Percentiles rank a stretch among this genome's conserved stretches.
phyloP scores from a whole-genome alignment of 2,113 vertebrate genomes.

The Neolamprologus longior region DNA sequence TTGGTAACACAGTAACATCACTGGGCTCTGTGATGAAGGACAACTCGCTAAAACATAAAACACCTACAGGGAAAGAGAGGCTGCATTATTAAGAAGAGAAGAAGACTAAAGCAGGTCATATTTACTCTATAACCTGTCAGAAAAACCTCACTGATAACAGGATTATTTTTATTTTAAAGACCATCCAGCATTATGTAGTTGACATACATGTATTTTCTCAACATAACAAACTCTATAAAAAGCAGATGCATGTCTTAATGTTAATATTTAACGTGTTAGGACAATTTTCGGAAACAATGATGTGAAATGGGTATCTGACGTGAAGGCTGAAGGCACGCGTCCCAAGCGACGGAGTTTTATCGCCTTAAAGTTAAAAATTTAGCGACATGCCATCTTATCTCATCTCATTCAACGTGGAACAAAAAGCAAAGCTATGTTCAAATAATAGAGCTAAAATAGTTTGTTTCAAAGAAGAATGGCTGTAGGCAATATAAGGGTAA shows the following conservation, averaged over 20 bases:
- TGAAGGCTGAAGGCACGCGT: background rate
- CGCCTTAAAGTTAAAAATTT: background rate
- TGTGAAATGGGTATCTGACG: background rate
- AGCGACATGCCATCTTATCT: background rate
- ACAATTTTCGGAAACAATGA: background rate
- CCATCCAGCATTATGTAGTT: background rate
- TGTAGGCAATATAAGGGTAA: background rate
- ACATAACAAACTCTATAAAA: background rate
- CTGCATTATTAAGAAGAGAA: background rate
- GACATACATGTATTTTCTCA: background rate
- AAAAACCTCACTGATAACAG: background rate
- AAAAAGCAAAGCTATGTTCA: background rate
- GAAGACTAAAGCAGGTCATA: background rate
- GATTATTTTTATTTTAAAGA: background rate
- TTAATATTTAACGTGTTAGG: background rate
- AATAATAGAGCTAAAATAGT: background rate
- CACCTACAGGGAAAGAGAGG: constrained; percentile 60
- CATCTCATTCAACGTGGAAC: background rate
- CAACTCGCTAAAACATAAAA: constrained; percentile 84
- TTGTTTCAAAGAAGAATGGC: background rate
- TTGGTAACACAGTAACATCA: constrained; percentile 76
- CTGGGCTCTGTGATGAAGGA: constrained; percentile 88
- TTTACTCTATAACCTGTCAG: background rate
- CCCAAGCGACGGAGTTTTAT: background rate
- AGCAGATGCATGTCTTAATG: background rate